These are phyloP conservation scores for Diloba caeruleocephala DNA, from an alignment of 2,888 invertebrate genomes.

Conservation along the genomic window DNA sequence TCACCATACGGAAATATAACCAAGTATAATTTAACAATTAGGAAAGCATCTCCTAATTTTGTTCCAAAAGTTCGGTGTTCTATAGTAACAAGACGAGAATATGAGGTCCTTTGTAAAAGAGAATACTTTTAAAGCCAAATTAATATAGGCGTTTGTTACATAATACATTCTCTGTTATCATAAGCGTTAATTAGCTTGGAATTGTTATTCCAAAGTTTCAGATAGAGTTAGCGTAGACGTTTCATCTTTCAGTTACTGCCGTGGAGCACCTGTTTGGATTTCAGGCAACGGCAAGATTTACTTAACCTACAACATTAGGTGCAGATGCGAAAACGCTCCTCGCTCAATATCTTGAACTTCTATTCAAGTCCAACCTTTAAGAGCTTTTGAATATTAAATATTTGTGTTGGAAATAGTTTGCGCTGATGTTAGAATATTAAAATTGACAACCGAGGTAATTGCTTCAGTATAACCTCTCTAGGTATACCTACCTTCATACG, in stretches of 20 bases:
- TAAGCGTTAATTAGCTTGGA: conserved; percentile 60
- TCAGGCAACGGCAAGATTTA: conserved; percentile 54
- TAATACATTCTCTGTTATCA: conserved; percentile 49
- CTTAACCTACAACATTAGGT: conserved; percentile 49
- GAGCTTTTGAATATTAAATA: conserved; percentile 38
- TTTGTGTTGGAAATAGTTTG: conserved; percentile 14
- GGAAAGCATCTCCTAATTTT: too few relatives aligned
- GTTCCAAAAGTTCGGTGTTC: too few relatives aligned
- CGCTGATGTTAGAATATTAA: conserved; percentile 9
- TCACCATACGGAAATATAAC: too few relatives aligned
- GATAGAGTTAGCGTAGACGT: conserved; percentile 52
- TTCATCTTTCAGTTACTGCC: conserved; percentile 45
- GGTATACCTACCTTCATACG: too few relatives aligned
- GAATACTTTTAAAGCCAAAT: not conserved
- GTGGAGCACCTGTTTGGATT: conserved; percentile 56
- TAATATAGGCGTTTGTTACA: conserved; percentile 23
- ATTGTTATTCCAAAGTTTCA: conserved; percentile 61
- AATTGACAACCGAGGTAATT: conserved; percentile 11
- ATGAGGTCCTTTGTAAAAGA: too few relatives aligned
- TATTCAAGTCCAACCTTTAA: conserved; percentile 22
- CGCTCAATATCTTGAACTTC: conserved; percentile 19
- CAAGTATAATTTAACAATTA: too few relatives aligned
- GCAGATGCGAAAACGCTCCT: conserved; percentile 16
- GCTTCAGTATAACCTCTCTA: not conserved
- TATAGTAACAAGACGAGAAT: too few relatives aligned